Base-by-base conservation (phyloP, 2,797 vertebrate species). In the Pangasius djambal region DNA sequence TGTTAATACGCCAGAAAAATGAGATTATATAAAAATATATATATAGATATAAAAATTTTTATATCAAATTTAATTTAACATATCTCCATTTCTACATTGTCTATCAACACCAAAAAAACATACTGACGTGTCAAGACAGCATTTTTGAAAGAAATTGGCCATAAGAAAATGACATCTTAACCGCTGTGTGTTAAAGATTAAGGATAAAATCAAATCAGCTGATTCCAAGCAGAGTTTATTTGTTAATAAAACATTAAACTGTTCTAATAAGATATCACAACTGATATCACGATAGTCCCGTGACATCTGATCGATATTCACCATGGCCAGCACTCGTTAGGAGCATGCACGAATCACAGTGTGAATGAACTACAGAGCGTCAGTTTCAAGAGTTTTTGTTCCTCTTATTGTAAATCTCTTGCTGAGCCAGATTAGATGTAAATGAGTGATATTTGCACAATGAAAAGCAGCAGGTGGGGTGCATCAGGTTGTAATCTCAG, bases 381-480 rank as follows among this genome's bases (percentile, higher is more conserved):
- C 6, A 25, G 18, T 7, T 18, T 28, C 15, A 22, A 22, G 15
- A 16, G 28, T 52, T 85, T 69, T 34, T 52, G 40, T 34, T 52
- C 28, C 2, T 31, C 61, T 65, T 83, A 22, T 6, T 37, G 31
- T 22, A 81, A 84, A 13, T 82, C 55, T 82, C 31, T 40, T 0
- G 0, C 55, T 28, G 10, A n/a, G 25, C 15, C n/a, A 31, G 28
- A 67, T 67, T 67, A 4, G 40, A 31, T 13, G 63, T 67, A 50
- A 84, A 67, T 2, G 28, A 50, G 61, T 34, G 28, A 59, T 28
- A 59, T 86, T 77, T 63, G 40, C 85, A 86, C 55, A 50, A 86
- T 48, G 57, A 77, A 81, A 55, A 28, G 31, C 31, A 83, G 34
- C 78, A 87, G 88, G 69, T 67, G 67, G 78, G 59, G 16, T 4